Percentiles rank a stretch among this genome's conserved stretches.
Conservation (phyloP, 1,140 invertebrate genomes). For the Dolichoris vasculosae region DNA sequence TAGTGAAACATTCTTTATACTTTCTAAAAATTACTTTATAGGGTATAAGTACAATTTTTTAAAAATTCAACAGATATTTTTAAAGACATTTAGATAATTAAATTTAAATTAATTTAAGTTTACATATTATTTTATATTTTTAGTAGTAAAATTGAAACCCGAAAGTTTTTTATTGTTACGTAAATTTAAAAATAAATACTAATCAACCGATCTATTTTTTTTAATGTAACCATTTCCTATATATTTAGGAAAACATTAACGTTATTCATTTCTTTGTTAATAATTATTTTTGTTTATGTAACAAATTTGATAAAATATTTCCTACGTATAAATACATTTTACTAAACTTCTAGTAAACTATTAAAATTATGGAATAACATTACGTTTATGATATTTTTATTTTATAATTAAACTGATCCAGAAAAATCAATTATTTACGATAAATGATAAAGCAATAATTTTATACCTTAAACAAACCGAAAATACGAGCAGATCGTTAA, state of each 20-base stretch:
- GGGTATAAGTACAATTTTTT: background rate
- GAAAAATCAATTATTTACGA: background rate
- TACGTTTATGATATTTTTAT: background rate
- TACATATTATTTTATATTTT: background rate
- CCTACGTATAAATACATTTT: background rate
- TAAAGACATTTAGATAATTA: background rate
- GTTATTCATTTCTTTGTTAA: background rate
- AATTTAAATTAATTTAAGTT: background rate
- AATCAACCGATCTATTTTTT: background rate
- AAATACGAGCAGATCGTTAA: background rate
- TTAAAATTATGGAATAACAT: conserved; percentile 15
- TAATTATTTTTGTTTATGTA: background rate
- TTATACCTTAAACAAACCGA: background rate
- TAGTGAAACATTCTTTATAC: background rate
- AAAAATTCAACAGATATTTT: background rate
- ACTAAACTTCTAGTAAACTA: background rate
- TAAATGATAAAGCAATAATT: background rate
- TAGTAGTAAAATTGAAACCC: background rate
- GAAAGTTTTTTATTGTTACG: no score
- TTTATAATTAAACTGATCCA: no score
- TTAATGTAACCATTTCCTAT: no score
- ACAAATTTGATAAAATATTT: conserved; percentile 8
- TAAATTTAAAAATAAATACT: background rate
- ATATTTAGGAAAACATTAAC: background rate
- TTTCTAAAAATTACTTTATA: background rate